These are phyloP conservation scores for Parasteatoda tepidariorum DNA, from an alignment of 1,140 invertebrate genomes.

Conservation along the genomic window DNA sequence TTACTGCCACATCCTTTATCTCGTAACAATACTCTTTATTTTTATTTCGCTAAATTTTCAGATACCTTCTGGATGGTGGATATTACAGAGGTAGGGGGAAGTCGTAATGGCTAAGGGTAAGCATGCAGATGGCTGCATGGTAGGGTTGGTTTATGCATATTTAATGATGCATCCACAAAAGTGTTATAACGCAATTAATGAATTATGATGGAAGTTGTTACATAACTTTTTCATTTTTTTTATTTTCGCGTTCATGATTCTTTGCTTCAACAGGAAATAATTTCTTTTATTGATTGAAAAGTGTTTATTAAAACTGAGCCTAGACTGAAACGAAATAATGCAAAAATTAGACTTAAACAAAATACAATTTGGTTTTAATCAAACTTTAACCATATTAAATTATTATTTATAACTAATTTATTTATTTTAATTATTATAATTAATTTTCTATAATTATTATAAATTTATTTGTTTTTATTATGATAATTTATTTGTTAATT, in stretches of 20 bases:
- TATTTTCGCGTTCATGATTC: background rate
- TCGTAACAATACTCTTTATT: background rate
- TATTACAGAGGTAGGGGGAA: background rate
- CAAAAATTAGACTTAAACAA: too few species aligned
- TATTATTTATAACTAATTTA: too few species aligned
- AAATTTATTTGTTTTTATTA: too few species aligned
- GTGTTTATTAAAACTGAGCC: background rate
- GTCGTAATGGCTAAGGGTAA: background rate
- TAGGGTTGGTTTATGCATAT: constrained; percentile 41
- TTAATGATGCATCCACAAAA: constrained; percentile 30
- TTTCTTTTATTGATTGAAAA: background rate
- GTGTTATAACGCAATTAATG: constrained; percentile 57
- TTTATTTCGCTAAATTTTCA: background rate
- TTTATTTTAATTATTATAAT: too few species aligned
- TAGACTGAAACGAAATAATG: too few species aligned
- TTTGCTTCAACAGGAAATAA: background rate
- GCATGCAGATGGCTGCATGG: background rate
- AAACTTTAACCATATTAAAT: too few species aligned
- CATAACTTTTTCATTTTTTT: background rate
- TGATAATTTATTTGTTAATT: too few species aligned
- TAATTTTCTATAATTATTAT: too few species aligned
- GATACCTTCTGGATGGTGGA: background rate
- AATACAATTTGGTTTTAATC: too few species aligned
- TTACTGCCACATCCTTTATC: constrained; percentile 21
- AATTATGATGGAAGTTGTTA: constrained; percentile 36